These are phyloP conservation scores for Cryptoprocta ferox DNA, from an alignment of 2,797 vertebrate genomes.

Conservation along the genomic window DNA sequence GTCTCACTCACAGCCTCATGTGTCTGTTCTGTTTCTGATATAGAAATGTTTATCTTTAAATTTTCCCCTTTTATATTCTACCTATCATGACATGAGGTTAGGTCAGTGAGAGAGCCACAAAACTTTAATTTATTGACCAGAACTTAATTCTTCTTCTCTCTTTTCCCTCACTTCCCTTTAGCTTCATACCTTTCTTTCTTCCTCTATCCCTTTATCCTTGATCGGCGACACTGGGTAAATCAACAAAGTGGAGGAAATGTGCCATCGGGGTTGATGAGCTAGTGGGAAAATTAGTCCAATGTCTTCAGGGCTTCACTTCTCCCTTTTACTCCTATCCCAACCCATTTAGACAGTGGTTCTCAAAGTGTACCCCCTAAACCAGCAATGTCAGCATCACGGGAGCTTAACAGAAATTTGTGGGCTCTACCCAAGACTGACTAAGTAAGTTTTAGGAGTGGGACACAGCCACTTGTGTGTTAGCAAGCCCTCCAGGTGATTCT, in stretches of 20 bases:
- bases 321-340: neutral
- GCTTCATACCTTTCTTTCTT: neutral
- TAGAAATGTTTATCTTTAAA: neutral
- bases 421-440: neutral
- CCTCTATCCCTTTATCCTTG: neutral
- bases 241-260: neutral
- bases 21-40: neutral
- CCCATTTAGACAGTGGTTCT: neutral
- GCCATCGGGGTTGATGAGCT: neutral
- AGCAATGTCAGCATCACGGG: neutral
- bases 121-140: neutral
- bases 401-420: neutral
- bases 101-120: neutral
- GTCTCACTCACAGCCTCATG: neutral
- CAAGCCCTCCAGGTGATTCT: neutral
- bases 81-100: neutral
- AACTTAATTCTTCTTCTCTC: neutral
- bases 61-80: neutral
- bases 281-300: neutral
- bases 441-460: neutral
- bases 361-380: neutral
- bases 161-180: neutral
- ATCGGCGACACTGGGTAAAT: neutral
- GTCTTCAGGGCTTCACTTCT: neutral
- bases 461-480: neutral